These are phyloP conservation scores for Morus bassanus DNA, from an alignment of 2,797 vertebrate genomes.

Conservation along the genomic window DNA sequence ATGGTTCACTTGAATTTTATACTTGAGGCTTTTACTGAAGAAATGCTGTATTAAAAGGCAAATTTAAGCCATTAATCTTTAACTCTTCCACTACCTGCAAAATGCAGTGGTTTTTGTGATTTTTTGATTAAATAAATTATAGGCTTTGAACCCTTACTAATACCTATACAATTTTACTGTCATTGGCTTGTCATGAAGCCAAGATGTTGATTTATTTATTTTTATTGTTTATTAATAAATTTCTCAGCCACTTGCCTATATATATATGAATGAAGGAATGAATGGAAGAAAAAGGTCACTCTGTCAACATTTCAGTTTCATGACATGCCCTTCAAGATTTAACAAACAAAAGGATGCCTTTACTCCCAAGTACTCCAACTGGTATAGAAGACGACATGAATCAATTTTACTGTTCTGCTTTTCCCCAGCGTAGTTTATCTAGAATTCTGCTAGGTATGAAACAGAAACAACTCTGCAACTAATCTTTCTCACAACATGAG, in stretches of 20 bases:
- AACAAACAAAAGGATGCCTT: constrained; percentile 33
- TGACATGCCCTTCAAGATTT: background rate
- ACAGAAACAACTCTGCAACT: constrained; percentile 18
- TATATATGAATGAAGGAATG: background rate
- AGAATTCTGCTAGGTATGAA: constrained; percentile 2
- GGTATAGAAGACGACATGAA: background rate
- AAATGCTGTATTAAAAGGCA: constrained; percentile 76
- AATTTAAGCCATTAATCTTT: constrained; percentile 81
- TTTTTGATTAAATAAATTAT: constrained; percentile 63
- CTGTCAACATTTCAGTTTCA: constrained; percentile 27
- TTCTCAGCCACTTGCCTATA: background rate
- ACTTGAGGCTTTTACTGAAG: constrained; percentile 73
- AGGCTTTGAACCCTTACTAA: constrained; percentile 49
- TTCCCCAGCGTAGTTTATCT: background rate
- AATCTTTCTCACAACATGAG: constrained; percentile 10
- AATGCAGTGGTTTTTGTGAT: constrained; percentile 29
- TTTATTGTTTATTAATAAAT: background rate
- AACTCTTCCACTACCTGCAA: constrained; percentile 71
- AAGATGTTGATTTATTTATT: constrained; percentile 2
- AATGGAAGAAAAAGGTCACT: constrained; percentile 5
- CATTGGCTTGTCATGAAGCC: background rate
- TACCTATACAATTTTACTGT: constrained; percentile 9
- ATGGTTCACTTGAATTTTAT: constrained; percentile 77
- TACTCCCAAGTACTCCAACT: constrained; percentile 14
- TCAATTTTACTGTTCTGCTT: constrained; percentile 40